Conservation (phyloP, 92 coral and sea anemone species). For the Bergia puertoricense region DNA sequence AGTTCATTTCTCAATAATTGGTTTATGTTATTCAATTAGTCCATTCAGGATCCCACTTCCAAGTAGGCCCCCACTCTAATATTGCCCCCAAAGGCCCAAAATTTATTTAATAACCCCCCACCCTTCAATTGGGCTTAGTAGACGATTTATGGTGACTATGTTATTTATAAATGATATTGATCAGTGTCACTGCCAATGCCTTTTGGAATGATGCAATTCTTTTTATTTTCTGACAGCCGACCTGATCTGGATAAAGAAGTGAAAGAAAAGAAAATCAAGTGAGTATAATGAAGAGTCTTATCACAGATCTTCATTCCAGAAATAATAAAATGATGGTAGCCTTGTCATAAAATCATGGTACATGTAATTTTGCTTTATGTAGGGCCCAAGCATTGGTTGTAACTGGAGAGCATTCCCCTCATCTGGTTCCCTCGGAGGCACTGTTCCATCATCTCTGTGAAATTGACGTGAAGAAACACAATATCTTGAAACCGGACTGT, state of each 20-base stretch:
- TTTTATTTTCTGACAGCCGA: constrained; percentile 58
- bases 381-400: constrained; percentile 89
- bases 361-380: background rate
- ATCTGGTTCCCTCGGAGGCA: constrained; percentile 69
- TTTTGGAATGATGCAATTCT: background rate
- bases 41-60: no score
- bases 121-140: no score
- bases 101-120: no score
- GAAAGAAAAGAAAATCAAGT: constrained; percentile 52
- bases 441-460: constrained; percentile 77
- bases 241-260: constrained; percentile 80
- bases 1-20: no score
- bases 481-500: constrained; percentile 93
- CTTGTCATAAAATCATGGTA: background rate
- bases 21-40: no score
- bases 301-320: no score
- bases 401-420: constrained; percentile 96
- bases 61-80: no score
- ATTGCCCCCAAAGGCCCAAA: no score
- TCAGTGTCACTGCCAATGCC: no score
- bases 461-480: constrained; percentile 84
- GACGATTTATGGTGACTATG: no score
- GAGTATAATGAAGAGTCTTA: background rate
- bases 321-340: no score
- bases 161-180: no score